Evolutionary conservation across 2,113 vertebrate species (phyloP), one percentile per base, ranked within the genome.

Genomic region (human): DNA sequence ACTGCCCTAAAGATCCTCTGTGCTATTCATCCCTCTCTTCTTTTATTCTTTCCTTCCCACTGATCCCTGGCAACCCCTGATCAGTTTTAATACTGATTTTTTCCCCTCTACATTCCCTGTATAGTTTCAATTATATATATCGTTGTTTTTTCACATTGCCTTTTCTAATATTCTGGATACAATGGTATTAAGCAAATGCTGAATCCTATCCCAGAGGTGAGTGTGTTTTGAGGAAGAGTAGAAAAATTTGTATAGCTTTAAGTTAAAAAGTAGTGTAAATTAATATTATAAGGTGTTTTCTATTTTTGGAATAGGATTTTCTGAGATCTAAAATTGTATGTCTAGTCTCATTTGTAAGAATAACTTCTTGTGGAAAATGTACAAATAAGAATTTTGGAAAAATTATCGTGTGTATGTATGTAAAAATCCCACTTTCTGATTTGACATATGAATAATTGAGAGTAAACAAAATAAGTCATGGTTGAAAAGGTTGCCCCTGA

Each of bases 401-500:
- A 98, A 72, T 93, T 76, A 81, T 70, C 55, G 50, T 93, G 11
- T 72, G 16, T 95, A 32, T 93, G 6, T 94, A 89, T 20, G 88
- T 23, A 80, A 93, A 75, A 94, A 76, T 72, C 14, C 32, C 95
- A 68, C 48, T 95, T 96, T 97, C 86, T 96, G 93, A 97, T 93
- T 89, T 97, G 90, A 97, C 57, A 66, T 84, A 64, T 96, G 76
- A 98, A 81, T 97, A 97, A 98, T 93, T 95, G 76, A 95, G 35
- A 97, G 22, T 96, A 96, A 97, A 97, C 79, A 96, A 93, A 97
- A 81, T 93, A 96, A 93, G 52, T 97, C 81, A 83, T 94, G 72
- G 59, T 83, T 98, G 94, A 95, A 97, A 97, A 97, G 73, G 78
- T 97, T 89, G 78, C 95, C 92, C 27, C 72, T 96, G 73, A 96